These are phyloP conservation scores for Melozone crissalis DNA, from an alignment of 2,113 vertebrate species.

Conservation along the genomic window DNA sequence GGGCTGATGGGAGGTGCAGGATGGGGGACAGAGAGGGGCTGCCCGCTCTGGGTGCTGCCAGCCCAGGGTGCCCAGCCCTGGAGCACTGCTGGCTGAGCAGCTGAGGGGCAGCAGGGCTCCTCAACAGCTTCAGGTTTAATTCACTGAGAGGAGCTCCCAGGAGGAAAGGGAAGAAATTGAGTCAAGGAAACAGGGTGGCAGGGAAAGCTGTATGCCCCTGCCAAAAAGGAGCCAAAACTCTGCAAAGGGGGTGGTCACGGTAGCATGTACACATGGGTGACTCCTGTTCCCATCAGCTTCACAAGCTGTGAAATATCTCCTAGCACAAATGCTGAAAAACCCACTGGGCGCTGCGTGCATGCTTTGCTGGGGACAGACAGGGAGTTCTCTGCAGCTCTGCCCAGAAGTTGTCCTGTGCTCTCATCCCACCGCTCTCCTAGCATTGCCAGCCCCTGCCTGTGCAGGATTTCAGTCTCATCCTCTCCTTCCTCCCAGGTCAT, in stretches of 20 bases:
- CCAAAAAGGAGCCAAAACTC: neutral
- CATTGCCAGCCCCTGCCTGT: neutral
- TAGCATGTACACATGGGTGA: neutral
- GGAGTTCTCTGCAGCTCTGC: neutral
- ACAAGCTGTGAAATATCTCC: neutral
- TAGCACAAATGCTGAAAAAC: neutral
- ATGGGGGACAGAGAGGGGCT: neutral
- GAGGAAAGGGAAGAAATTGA: neutral
- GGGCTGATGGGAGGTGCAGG: neutral
- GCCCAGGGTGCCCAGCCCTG: fast-evolving
- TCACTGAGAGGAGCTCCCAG: neutral
- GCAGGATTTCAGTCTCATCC: neutral
- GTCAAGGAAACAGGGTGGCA: fast-evolving
- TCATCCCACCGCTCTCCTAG: neutral
- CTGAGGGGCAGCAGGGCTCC: neutral
- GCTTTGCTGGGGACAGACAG: neutral
- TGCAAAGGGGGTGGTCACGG: neutral
- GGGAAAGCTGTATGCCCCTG: neutral
- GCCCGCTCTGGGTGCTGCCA: neutral
- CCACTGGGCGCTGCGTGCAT: fast-evolving
- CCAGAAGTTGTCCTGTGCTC: fast-evolving
- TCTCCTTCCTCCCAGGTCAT: neutral
- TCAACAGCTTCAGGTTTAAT: neutral
- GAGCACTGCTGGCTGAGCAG: neutral
- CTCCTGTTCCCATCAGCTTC: neutral